A percentile compares a stretch with the other conserved stretches of the same genome.
Conservation (phyloP, 2,113 vertebrate species). For the Lepus americanus region DNA sequence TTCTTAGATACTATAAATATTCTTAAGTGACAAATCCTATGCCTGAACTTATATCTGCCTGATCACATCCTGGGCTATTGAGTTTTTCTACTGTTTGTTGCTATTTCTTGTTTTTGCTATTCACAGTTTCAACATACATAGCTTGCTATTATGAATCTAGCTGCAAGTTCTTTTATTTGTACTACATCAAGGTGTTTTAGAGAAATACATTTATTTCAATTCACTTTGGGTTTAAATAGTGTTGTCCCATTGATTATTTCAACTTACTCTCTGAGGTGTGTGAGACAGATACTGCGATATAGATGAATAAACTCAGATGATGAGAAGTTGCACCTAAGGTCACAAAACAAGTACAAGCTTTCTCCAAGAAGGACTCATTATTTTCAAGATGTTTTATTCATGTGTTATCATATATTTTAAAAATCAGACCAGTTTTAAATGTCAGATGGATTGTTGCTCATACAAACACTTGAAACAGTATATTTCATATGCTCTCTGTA, state of each 20-base stretch:
- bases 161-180: not conserved
- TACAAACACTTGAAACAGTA: not conserved
- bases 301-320: not conserved
- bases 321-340: not conserved
- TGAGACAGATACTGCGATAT: not conserved
- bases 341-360: not conserved
- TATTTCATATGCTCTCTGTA: slow-evolving; percentile 5
- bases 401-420: not conserved
- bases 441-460: not conserved
- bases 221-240: not conserved
- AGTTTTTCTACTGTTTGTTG: not conserved
- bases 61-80: not conserved
- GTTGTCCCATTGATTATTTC: not conserved
- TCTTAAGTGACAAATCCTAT: not conserved
- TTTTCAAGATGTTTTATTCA: not conserved
- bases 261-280: not conserved
- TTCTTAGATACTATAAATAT: not conserved
- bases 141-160: not conserved
- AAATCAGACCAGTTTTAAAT: slow-evolving; percentile 27
- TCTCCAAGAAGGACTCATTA: not conserved
- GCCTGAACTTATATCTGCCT: not conserved
- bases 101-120: not conserved
- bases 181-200: not conserved
- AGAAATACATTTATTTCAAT: not conserved
- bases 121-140: not conserved